These are phyloP conservation scores for Vulpes lagopus DNA, from an alignment of 2,113 vertebrate genomes.

Conservation along the genomic window DNA sequence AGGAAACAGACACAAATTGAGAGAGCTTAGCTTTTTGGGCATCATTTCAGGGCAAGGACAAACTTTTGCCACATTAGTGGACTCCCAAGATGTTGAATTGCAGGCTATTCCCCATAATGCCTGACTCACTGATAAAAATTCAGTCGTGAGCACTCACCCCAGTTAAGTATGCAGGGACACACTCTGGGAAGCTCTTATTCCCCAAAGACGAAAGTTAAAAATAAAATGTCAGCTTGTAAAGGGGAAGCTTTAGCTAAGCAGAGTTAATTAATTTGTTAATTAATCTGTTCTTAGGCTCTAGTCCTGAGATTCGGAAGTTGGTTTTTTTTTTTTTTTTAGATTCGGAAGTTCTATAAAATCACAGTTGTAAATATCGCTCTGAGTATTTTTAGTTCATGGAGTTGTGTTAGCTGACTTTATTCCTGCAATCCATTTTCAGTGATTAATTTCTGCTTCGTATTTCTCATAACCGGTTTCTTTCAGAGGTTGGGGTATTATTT, in stretches of 20 bases:
- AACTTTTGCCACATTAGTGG: fast-evolving
- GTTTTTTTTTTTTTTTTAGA: not conserved
- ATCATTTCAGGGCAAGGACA: not conserved
- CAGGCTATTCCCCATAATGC: not conserved
- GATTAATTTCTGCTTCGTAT: not conserved
- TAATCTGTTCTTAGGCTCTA: not conserved
- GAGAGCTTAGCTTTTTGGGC: not conserved
- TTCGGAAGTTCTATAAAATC: not conserved
- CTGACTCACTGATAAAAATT: not conserved
- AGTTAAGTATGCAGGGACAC: not conserved
- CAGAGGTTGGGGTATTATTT: not conserved
- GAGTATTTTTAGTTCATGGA: not conserved
- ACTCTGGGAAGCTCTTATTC: not conserved
- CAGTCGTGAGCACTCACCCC: not conserved
- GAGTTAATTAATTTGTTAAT: not conserved
- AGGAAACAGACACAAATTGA: not conserved
- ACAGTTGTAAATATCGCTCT: not conserved
- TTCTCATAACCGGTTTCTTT: not conserved
- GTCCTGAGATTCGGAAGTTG: not conserved
- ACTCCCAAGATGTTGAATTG: not conserved
- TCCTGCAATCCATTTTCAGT: not conserved
- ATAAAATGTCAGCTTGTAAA: not conserved
- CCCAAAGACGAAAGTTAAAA: not conserved
- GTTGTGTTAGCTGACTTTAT: not conserved
- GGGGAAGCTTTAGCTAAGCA: not conserved